Conservation (phyloP, 2,113 vertebrate species). For the Nipponia nippon region DNA sequence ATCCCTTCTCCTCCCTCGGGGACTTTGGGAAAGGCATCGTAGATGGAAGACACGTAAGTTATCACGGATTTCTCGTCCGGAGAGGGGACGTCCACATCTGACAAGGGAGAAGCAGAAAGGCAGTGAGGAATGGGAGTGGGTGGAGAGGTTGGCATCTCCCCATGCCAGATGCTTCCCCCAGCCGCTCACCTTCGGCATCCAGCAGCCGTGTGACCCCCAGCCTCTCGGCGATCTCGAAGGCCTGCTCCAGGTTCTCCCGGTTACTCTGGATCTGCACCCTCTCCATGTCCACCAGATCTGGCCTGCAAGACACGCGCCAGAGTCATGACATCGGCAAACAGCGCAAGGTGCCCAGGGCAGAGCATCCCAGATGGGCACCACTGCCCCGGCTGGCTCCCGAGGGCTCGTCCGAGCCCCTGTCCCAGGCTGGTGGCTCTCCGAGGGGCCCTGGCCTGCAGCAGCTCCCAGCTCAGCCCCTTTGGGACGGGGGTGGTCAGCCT, state of each 20-base stretch:
- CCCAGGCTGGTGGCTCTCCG: neutral
- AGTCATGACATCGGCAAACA: neutral
- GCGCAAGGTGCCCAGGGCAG: neutral
- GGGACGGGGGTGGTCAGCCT: neutral
- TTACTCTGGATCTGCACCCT: conserved; percentile 89
- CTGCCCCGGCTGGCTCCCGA: rapidly evolving
- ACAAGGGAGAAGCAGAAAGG: neutral
- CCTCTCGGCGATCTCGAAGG: conserved; percentile 94
- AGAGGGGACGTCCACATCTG: conserved; percentile 94
- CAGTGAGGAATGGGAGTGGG: neutral
- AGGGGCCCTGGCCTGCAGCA: neutral
- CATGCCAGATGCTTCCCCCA: rapidly evolving
- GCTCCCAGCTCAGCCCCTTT: neutral
- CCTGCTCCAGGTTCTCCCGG: conserved; percentile 95
- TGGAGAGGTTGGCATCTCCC: neutral
- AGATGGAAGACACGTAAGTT: conserved; percentile 98
- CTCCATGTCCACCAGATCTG: conserved; percentile 97
- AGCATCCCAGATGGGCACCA: rapidly evolving
- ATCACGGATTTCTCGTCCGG: conserved; percentile 99
- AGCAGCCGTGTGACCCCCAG: conserved; percentile 92
- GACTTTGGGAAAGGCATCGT: conserved; percentile 98
- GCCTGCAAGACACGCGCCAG: conserved; percentile 71
- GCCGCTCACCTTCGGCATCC: conserved; percentile 89
- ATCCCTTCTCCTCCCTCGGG: conserved; percentile 96
- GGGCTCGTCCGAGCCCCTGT: neutral